Evolutionary conservation across 1,140 invertebrate species (phyloP).

Genomic region (Chymomyza costata): DNA sequence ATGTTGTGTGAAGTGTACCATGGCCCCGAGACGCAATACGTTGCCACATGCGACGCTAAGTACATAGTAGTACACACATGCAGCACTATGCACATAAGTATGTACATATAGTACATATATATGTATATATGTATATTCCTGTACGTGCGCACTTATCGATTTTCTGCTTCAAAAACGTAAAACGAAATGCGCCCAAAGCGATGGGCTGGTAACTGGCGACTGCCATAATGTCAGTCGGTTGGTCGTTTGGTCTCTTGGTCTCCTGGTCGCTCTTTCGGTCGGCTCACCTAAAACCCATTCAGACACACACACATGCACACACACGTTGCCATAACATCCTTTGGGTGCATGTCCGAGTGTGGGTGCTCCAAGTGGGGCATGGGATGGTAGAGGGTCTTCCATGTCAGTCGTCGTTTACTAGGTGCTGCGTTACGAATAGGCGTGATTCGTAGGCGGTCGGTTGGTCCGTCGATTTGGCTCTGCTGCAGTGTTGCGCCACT

Average conservation of each 20-base stretch:
- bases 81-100: neutral
- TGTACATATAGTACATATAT: no score
- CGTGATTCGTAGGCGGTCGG: slow-evolving; percentile 26
- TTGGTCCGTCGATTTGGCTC: no score
- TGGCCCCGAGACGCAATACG: slow-evolving; percentile 32
- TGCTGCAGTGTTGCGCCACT: no score
- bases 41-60: slow-evolving; percentile 37
- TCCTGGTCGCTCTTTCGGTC: neutral
- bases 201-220: no score
- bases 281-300: slow-evolving; percentile 12
- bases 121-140: slow-evolving; percentile 6
- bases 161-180: slow-evolving; percentile 36
- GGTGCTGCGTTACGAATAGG: slow-evolving; percentile 21
- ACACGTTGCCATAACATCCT: no score
- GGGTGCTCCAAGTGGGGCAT: no score
- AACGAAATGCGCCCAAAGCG: slow-evolving; percentile 41
- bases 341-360: no score
- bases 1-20: slow-evolving; percentile 13
- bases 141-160: no score
- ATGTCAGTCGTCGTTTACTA: no score
- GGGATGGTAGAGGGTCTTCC: no score
- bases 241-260: neutral
- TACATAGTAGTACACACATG: slow-evolving; percentile 18
- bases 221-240: no score
- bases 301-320: slow-evolving; percentile 6